phyloP scores from a whole-genome alignment of 1,140 invertebrate genomes.

The Tenebrio molitor region DNA sequence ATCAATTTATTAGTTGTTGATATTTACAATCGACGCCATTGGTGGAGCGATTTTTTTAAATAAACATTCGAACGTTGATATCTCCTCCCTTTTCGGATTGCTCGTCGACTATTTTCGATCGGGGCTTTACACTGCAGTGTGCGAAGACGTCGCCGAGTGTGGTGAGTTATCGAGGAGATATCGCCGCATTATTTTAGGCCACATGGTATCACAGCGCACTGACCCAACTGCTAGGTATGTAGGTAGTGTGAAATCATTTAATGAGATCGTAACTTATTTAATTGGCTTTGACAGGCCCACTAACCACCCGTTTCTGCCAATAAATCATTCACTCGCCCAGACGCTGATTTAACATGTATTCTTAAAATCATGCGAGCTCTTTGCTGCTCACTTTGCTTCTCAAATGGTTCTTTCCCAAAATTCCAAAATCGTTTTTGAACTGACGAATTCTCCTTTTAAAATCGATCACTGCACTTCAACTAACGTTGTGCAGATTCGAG shows the following conservation, averaged over 20 bases:
- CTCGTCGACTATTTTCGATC: neutral
- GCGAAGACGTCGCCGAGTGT: neutral
- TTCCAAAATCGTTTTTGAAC: too few relatives aligned
- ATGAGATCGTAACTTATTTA: slow-evolving; percentile 23
- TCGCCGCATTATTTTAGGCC: too few relatives aligned
- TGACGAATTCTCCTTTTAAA: too few relatives aligned
- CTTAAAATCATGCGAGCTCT: too few relatives aligned
- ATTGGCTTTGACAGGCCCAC: slow-evolving; percentile 6
- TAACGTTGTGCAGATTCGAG: too few relatives aligned
- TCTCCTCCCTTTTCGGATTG: neutral
- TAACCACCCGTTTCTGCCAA: neutral
- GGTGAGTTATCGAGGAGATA: too few relatives aligned
- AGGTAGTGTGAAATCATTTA: slow-evolving; percentile 25
- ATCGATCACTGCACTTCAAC: too few relatives aligned
- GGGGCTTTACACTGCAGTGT: neutral
- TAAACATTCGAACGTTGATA: slow-evolving; percentile 16
- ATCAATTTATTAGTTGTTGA: slow-evolving; percentile 31
- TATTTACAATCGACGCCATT: slow-evolving; percentile 14
- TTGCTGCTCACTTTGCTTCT: too few relatives aligned
- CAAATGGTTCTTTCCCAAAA: too few relatives aligned
- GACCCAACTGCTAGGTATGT: slow-evolving; percentile 17
- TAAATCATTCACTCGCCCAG: neutral
- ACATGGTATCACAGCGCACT: neutral
- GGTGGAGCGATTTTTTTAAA: slow-evolving; percentile 21
- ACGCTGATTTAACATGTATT: too few relatives aligned